Percentiles rank a stretch among this genome's conserved stretches.
phyloP scores from a whole-genome alignment of 2,888 invertebrate species.

The Bedellia somnulentella region DNA sequence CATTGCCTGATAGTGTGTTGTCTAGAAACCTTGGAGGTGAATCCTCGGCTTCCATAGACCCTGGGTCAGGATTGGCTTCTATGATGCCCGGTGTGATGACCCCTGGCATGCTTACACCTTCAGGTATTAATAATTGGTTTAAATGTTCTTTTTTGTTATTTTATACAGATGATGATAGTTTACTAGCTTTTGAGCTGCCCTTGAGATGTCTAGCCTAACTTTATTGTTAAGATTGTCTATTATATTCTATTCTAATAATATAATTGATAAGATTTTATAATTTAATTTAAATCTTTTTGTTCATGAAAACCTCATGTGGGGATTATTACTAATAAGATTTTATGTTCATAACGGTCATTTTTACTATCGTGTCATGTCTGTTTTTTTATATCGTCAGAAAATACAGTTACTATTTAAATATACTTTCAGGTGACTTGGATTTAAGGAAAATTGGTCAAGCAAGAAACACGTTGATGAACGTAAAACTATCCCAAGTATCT shows the following conservation, averaged over 20 bases:
- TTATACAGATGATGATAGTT: neutral
- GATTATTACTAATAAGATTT: too few species aligned
- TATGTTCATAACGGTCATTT: too few species aligned
- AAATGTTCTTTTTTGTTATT: neutral
- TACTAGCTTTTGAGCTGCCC: too few species aligned
- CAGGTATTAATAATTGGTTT: constrained; percentile 42
- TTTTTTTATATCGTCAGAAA: too few species aligned
- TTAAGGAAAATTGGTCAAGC: constrained; percentile 98
- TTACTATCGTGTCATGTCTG: too few species aligned
- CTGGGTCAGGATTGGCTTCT: constrained; percentile 81
- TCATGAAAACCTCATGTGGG: too few species aligned
- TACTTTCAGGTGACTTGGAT: constrained; percentile 83
- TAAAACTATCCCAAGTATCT: constrained; percentile 94
- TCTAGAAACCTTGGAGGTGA: constrained; percentile 85
- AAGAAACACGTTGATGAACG: constrained; percentile 97
- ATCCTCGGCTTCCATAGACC: constrained; percentile 76
- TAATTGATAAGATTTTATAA: too few species aligned
- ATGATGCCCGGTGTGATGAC: constrained; percentile 86
- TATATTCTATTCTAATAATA: too few species aligned
- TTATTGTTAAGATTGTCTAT: too few species aligned
- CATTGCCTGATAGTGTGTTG: constrained; percentile 94
- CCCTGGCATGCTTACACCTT: constrained; percentile 84
- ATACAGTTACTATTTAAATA: too few species aligned
- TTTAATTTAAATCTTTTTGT: too few species aligned
- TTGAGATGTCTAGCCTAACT: too few species aligned